phyloP scores from a whole-genome alignment of 2,113 vertebrate genomes.

The Oostethus manadensis region DNA sequence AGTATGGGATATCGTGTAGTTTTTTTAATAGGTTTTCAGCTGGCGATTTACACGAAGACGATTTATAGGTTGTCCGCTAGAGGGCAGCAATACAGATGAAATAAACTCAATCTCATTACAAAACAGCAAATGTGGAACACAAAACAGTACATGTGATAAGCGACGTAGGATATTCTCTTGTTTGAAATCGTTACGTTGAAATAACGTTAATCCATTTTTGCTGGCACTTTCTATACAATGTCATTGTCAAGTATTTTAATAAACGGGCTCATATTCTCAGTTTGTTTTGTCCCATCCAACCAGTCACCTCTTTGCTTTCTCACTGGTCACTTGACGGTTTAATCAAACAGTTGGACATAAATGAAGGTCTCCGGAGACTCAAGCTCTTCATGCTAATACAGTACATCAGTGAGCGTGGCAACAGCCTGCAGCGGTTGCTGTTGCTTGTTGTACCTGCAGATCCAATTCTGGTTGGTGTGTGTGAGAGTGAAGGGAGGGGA shows the following conservation, averaged over 20 bases:
- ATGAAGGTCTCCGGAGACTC: slow-evolving; percentile 11
- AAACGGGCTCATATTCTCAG: no score
- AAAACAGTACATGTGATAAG: neutral
- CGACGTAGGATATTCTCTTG: neutral
- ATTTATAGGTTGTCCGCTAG: slow-evolving; percentile 7
- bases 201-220: no score
- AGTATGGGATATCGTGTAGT: slow-evolving; percentile 45
- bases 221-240: no score
- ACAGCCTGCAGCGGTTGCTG: slow-evolving; percentile 15
- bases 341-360: neutral
- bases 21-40: neutral
- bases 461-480: slow-evolving; percentile 7
- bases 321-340: no score
- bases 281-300: no score
- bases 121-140: neutral
- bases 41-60: neutral
- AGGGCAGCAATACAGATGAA: slow-evolving; percentile 16
- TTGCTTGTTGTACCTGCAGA: slow-evolving; percentile 18
- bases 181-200: no score
- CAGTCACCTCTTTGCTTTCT: no score
- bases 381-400: slow-evolving; percentile 2
- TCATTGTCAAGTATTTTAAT: no score
- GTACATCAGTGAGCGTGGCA: slow-evolving; percentile 24
- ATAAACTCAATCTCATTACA: no score
- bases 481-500: neutral